phyloP scores from a whole-genome alignment of 2,888 invertebrate genomes.

The Trisateles emortualis region DNA sequence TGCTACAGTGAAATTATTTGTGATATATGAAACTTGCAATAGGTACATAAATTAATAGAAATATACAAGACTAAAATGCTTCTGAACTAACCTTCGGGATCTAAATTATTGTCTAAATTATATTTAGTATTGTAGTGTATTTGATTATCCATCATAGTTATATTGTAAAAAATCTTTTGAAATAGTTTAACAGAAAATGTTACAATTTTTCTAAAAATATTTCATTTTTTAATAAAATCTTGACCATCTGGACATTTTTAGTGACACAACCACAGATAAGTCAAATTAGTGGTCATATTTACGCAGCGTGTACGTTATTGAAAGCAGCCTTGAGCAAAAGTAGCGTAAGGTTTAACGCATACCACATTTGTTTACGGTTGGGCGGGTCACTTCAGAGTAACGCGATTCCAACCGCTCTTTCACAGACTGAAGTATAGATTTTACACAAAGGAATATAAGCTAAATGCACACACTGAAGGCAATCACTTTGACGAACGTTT shows the following conservation, averaged over 20 bases:
- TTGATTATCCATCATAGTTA: slow-evolving; percentile 29
- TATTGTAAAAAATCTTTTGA: not conserved
- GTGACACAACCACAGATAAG: slow-evolving; percentile 21
- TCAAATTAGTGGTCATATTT: not conserved
- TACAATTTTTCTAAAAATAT: slow-evolving; percentile 40
- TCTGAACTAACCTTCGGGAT: slow-evolving; percentile 37
- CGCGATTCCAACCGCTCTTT: slow-evolving; percentile 23
- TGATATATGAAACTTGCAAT: not conserved
- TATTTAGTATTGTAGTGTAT: slow-evolving; percentile 9
- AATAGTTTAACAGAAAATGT: slow-evolving; percentile 1
- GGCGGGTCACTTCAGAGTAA: slow-evolving; percentile 52
- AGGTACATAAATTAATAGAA: slow-evolving; percentile 1
- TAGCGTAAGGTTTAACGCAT: slow-evolving; percentile 30
- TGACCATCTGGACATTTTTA: slow-evolving; percentile 38
- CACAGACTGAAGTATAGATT: slow-evolving; percentile 31
- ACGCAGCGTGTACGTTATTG: not conserved
- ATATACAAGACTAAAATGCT: slow-evolving; percentile 13
- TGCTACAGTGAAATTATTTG: not conserved
- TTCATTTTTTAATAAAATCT: slow-evolving; percentile 37
- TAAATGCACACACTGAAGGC: slow-evolving; percentile 18
- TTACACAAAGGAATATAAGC: slow-evolving; percentile 24
- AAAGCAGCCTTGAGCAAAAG: slow-evolving; percentile 5
- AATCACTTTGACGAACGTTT: slow-evolving; percentile 17
- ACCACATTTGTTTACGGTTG: slow-evolving; percentile 49
- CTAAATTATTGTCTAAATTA: slow-evolving; percentile 15